These are phyloP conservation scores for Phataginus tetradactyla DNA, from an alignment of 2,797 vertebrate genomes.

Conservation along the genomic window DNA sequence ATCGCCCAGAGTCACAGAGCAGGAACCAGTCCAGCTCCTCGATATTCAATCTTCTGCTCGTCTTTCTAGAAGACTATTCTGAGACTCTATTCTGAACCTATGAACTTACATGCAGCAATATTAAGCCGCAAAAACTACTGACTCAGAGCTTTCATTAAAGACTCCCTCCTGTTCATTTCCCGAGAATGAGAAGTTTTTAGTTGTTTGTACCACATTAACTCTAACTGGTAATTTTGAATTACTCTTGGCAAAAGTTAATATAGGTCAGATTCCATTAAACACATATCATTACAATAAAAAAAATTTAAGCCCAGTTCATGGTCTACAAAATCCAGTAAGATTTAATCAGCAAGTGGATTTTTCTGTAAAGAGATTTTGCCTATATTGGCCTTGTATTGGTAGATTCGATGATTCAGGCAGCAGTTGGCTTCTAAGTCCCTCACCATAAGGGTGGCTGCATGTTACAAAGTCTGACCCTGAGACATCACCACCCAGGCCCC, in stretches of 20 bases:
- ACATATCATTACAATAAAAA: constrained; percentile 48
- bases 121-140: constrained; percentile 64
- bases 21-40: neutral
- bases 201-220: constrained; percentile 66
- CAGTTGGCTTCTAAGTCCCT: neutral
- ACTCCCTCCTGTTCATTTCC: constrained; percentile 27
- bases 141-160: constrained; percentile 51
- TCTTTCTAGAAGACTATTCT: neutral
- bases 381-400: neutral
- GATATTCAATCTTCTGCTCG: neutral
- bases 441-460: no score
- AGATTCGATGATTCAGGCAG: neutral
- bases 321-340: constrained; percentile 38
- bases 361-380: neutral
- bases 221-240: constrained; percentile 46
- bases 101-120: neutral
- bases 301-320: constrained; percentile 19
- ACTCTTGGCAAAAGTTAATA: constrained; percentile 66
- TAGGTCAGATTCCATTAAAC: constrained; percentile 68
- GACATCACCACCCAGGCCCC: neutral
- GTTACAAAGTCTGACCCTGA: neutral
- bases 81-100: neutral
- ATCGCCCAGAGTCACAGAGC: neutral
- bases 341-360: constrained; percentile 18
- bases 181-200: constrained; percentile 24